phyloP scores from a whole-genome alignment of 1,140 invertebrate genomes.

The Zophobas atratus region DNA sequence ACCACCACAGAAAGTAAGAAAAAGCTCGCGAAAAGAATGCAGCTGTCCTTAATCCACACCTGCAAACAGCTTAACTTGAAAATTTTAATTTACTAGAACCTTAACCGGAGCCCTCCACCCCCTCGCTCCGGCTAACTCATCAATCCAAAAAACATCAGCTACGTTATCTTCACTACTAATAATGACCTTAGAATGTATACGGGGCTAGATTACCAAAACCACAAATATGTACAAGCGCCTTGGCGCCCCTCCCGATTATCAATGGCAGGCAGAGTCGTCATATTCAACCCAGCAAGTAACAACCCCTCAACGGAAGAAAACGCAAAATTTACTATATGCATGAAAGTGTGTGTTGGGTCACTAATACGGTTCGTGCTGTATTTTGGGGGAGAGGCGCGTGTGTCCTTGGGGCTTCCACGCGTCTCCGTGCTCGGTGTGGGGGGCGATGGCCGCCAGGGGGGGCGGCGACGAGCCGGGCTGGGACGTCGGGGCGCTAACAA shows the following conservation, averaged over 20 bases:
- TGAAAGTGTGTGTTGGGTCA: slow-evolving; percentile 29
- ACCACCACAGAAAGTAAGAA: not conserved
- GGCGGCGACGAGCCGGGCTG: slow-evolving; percentile 64
- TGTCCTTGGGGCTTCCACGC: slow-evolving; percentile 64
- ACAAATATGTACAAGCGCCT: slow-evolving; percentile 11
- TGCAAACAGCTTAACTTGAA: too few species aligned
- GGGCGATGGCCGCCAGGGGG: slow-evolving; percentile 63
- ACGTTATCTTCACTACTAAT: slow-evolving; percentile 4
- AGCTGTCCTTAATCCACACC: not conserved
- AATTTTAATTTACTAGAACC: too few species aligned
- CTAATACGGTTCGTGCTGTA: slow-evolving; percentile 59
- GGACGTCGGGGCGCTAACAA: slow-evolving; percentile 63
- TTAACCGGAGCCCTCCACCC: too few species aligned
- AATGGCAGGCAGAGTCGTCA: not conserved
- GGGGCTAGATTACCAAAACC: not conserved
- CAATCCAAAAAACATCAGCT: too few species aligned
- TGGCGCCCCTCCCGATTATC: not conserved
- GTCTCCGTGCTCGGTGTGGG: slow-evolving; percentile 60
- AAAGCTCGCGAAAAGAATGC: not conserved
- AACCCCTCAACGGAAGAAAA: slow-evolving; percentile 9
- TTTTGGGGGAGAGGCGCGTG: slow-evolving; percentile 59
- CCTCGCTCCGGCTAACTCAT: too few species aligned
- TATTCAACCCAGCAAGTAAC: not conserved
- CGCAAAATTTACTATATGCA: slow-evolving; percentile 11
- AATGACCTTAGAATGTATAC: slow-evolving; percentile 3